Conservation (phyloP, 2,797 vertebrate genomes). For the Tympanoctomys barrerae region DNA sequence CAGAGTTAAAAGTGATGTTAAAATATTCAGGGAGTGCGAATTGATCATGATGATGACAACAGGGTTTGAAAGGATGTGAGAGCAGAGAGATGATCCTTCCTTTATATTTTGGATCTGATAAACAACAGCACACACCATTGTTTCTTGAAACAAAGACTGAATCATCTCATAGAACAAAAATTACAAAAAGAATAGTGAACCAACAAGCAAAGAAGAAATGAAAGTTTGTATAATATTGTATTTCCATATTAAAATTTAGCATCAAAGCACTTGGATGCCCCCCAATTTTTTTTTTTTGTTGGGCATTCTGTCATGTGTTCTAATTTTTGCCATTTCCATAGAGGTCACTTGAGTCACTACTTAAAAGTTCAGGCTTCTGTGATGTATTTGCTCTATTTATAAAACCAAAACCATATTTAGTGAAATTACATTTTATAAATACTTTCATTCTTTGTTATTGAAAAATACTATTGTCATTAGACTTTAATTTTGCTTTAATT, state of each 20-base stretch:
- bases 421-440: slow-evolving; percentile 22
- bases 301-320: not conserved
- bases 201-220: slow-evolving; percentile 42
- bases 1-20: not conserved
- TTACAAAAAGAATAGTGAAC: not conserved
- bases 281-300: not conserved
- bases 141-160: not conserved
- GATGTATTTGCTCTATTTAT: slow-evolving; percentile 12
- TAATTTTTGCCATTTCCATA: not conserved
- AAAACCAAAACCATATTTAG: slow-evolving; percentile 47
- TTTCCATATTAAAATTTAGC: slow-evolving; percentile 57
- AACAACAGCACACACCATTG: not conserved
- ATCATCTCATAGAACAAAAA: not conserved
- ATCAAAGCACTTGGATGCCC: not conserved
- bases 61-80: not conserved
- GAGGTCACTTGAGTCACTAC: not conserved
- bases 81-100: not conserved
- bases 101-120: slow-evolving; percentile 22
- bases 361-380: slow-evolving; percentile 8
- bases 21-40: not conserved
- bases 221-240: slow-evolving; percentile 9
- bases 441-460: slow-evolving; percentile 53
- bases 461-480: slow-evolving; percentile 52
- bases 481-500: not conserved
- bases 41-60: not conserved